Evolutionary conservation across 1,140 invertebrate genomes (phyloP).

Genomic region (Cyclina sinensis): DNA sequence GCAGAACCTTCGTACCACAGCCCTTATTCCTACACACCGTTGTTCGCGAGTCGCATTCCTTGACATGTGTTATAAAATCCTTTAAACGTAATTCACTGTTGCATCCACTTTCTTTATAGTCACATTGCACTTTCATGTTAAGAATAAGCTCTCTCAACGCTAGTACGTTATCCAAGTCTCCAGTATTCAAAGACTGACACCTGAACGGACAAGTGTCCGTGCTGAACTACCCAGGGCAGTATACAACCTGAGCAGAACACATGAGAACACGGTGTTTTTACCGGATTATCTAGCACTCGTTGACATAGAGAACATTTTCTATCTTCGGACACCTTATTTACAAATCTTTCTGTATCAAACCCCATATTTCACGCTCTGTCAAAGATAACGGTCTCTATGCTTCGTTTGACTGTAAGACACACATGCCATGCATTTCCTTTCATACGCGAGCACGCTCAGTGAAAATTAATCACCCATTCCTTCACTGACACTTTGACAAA

Average conservation of each 20-base stretch:
- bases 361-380: slow-evolving; percentile 72
- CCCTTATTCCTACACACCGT: slow-evolving; percentile 72
- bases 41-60: slow-evolving; percentile 69
- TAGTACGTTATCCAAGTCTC: slow-evolving; percentile 75
- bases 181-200: slow-evolving; percentile 69
- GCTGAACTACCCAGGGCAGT: slow-evolving; percentile 75
- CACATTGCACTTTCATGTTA: slow-evolving; percentile 76
- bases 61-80: slow-evolving; percentile 72
- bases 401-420: background rate
- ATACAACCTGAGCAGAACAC: slow-evolving; percentile 80
- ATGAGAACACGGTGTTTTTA: slow-evolving; percentile 74
- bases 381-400: slow-evolving; percentile 16
- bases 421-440: slow-evolving; percentile 5
- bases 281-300: slow-evolving; percentile 77
- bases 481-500: background rate
- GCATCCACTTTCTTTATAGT: slow-evolving; percentile 73
- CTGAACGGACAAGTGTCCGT: slow-evolving; percentile 74
- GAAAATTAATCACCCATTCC: slow-evolving; percentile 12
- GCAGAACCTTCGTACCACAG: slow-evolving; percentile 57
- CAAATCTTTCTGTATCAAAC: slow-evolving; percentile 77
- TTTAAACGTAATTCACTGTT: slow-evolving; percentile 66
- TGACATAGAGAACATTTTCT: slow-evolving; percentile 75
- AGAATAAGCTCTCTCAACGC: slow-evolving; percentile 73
- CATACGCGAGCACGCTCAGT: slow-evolving; percentile 2
- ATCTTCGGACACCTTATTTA: slow-evolving; percentile 74